Conservation (phyloP, 2,113 vertebrate species). For the Limanda limanda region DNA sequence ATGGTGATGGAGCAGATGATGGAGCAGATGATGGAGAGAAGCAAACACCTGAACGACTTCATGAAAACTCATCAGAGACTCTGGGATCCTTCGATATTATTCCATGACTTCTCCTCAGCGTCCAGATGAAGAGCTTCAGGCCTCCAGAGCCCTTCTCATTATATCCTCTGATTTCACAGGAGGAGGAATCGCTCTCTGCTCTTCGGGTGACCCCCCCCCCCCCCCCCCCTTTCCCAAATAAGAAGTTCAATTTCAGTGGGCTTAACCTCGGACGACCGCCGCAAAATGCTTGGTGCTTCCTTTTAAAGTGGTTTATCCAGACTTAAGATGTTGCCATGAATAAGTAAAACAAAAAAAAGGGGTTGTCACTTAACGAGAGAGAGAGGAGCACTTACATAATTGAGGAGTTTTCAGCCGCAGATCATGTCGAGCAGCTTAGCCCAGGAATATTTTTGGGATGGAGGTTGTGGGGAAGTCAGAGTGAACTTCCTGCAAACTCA, state of each 20-base stretch:
- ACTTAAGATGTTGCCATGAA: constrained; percentile 60
- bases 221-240: constrained; percentile 14
- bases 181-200: not conserved
- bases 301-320: constrained; percentile 42
- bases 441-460: constrained; percentile 16
- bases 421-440: not conserved
- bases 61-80: not conserved
- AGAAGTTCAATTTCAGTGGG: constrained; percentile 25
- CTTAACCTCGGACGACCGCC: constrained; percentile 26
- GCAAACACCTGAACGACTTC: not conserved
- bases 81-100: not conserved
- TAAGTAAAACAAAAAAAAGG: constrained; percentile 41
- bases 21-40: not conserved
- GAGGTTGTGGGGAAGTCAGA: constrained; percentile 17
- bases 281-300: constrained; percentile 24
- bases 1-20: no score
- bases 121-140: constrained; percentile 7
- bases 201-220: not conserved
- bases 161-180: constrained; percentile 23
- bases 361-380: constrained; percentile 18
- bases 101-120: not conserved
- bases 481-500: constrained; percentile 28
- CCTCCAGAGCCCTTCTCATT: not conserved
- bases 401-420: constrained; percentile 30
- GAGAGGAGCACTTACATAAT: constrained; percentile 40